Conservation (phyloP, 2,113 vertebrate genomes). For the Oreochromis tanganicae region DNA sequence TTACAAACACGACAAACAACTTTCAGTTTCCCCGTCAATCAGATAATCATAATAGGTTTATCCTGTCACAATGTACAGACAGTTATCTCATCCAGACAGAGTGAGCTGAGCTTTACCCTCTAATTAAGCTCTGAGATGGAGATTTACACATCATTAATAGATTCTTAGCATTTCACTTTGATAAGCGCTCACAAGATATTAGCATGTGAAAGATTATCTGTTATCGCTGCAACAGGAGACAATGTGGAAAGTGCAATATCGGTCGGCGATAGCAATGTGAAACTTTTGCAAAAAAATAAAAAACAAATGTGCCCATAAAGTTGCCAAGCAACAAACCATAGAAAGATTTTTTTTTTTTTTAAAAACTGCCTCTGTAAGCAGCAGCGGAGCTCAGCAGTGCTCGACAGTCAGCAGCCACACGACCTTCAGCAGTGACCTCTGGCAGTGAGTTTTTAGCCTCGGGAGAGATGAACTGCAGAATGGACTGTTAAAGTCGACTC, state of each 20-base stretch:
- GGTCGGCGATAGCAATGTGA: background rate
- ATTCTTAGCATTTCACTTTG: slow-evolving; percentile 1
- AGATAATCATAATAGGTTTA: slow-evolving; percentile 24
- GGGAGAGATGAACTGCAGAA: slow-evolving; percentile 14
- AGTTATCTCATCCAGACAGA: background rate
- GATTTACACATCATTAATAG: slow-evolving; percentile 11
- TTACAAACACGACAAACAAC: background rate
- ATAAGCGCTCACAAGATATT: background rate
- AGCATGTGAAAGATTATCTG: slow-evolving; percentile 10
- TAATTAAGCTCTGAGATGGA: slow-evolving; percentile 16
- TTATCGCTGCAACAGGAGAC: background rate
- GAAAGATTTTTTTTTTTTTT: background rate
- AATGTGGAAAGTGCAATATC: background rate
- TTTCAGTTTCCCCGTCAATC: background rate
- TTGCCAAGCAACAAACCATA: slow-evolving; percentile 6
- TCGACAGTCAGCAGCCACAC: slow-evolving; percentile 33
- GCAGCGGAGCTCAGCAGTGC: background rate
- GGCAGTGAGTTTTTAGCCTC: slow-evolving; percentile 22
- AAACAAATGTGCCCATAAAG: background rate
- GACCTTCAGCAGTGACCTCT: slow-evolving; percentile 45
- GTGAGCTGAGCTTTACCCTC: background rate
- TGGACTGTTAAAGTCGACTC: background rate
- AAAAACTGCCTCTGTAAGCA: slow-evolving; percentile 36
- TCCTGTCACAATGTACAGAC: background rate
- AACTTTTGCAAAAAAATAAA: background rate